Percentiles rank a stretch among this genome's conserved stretches.
Evolutionary conservation across 2,113 vertebrate species (phyloP).

Genomic region (Grantiella picta): DNA sequence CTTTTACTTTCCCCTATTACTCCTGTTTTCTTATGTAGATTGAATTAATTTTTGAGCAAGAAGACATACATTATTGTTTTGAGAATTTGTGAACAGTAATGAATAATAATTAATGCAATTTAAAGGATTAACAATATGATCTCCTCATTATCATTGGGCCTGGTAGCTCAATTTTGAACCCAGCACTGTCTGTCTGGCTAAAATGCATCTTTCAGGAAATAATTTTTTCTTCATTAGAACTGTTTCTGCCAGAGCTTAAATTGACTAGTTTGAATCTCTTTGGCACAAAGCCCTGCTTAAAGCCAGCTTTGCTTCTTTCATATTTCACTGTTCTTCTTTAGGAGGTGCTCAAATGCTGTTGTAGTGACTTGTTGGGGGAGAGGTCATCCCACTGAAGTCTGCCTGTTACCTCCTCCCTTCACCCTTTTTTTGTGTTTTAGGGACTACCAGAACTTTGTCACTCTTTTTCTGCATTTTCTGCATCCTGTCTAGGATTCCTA

Average conservation of each 20-base stretch:
- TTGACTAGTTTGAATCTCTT: background rate
- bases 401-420: background rate
- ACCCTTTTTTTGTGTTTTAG: background rate
- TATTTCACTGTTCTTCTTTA: background rate
- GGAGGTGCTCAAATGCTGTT: background rate
- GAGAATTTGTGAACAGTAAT: background rate
- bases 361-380: background rate
- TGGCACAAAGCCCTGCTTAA: background rate
- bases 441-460: background rate
- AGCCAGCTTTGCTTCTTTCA: background rate
- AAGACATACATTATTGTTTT: background rate
- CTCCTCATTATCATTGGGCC: background rate
- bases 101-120: background rate
- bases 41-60: background rate
- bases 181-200: background rate
- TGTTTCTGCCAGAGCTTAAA: background rate
- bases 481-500: background rate
- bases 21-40: background rate
- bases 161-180: background rate
- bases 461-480: background rate
- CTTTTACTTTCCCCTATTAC: background rate
- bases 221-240: background rate
- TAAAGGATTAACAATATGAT: background rate
- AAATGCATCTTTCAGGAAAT: background rate
- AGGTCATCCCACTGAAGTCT: background rate